phyloP scores from a whole-genome alignment of 2,113 vertebrate genomes.

The Climacteris rufus region DNA sequence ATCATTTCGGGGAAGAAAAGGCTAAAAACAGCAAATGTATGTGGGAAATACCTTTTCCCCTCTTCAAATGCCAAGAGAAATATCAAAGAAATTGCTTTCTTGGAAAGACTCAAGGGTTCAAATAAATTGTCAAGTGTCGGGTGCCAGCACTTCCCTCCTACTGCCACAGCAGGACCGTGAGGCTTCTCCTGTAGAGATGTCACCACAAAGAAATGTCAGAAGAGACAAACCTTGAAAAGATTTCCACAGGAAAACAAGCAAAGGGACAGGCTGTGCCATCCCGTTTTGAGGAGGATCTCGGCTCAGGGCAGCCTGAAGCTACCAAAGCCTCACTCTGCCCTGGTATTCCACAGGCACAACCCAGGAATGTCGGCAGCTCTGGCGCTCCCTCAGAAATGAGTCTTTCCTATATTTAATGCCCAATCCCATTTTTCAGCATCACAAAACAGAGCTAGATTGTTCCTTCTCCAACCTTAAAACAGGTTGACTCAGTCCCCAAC shows the following conservation, averaged over 20 bases:
- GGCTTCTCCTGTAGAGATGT: background rate
- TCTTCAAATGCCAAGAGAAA: slow-evolving; percentile 75
- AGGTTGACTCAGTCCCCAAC: background rate
- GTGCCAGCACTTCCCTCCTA: background rate
- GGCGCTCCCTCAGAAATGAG: background rate
- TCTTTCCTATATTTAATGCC: background rate
- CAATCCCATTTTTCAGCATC: background rate
- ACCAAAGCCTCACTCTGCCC: background rate
- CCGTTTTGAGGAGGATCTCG: fast-evolving
- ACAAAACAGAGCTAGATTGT: fast-evolving
- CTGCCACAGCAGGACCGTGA: background rate
- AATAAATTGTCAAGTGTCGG: slow-evolving; percentile 57
- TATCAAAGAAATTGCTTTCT: slow-evolving; percentile 70
- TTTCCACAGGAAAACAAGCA: background rate
- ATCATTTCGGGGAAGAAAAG: background rate
- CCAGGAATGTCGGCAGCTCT: background rate
- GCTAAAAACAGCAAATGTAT: background rate
- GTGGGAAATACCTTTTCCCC: background rate
- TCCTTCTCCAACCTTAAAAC: background rate
- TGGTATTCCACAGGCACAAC: background rate
- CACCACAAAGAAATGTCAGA: background rate
- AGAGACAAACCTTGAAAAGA: background rate
- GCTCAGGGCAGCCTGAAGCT: background rate
- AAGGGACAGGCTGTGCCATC: fast-evolving
- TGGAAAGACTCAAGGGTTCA: slow-evolving; percentile 66